Evolutionary conservation across 2,888 invertebrate species (phyloP).

Genomic region (Eupithecia insigniata): DNA sequence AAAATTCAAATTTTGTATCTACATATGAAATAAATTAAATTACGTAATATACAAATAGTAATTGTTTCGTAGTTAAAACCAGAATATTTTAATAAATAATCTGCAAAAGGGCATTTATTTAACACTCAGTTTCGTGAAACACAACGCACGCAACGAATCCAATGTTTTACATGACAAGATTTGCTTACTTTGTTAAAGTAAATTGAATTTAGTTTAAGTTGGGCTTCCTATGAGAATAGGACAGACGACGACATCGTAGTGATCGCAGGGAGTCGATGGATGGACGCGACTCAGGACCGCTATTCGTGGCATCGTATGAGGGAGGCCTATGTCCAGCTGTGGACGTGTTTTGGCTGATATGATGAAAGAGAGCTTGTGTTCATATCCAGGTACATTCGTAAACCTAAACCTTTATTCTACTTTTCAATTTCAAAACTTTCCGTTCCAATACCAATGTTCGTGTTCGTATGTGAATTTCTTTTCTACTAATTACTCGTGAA

Average conservation of each 20-base stretch:
- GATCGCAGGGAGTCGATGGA: no score
- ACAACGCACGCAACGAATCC: background rate
- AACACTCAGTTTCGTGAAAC: background rate
- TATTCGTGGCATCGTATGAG: no score
- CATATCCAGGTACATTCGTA: background rate
- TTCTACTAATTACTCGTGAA: slow-evolving; percentile 49
- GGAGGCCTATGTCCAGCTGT: no score
- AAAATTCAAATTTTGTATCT: background rate
- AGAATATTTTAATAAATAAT: background rate
- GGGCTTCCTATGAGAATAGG: no score
- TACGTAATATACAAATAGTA: background rate
- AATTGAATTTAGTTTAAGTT: no score
- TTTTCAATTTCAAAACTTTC: background rate
- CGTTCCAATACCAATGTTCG: slow-evolving; percentile 11
- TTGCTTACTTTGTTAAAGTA: background rate
- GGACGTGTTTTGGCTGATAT: no score
- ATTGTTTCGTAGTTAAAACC: background rate
- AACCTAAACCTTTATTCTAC: background rate
- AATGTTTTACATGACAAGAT: background rate
- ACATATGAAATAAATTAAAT: background rate
- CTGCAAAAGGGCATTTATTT: background rate
- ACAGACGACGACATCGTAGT: no score
- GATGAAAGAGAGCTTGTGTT: background rate
- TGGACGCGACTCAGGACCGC: no score
- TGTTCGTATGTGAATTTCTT: slow-evolving; percentile 20